Conservation (phyloP, 2,113 vertebrate genomes). For the Prunella fulvescens region DNA sequence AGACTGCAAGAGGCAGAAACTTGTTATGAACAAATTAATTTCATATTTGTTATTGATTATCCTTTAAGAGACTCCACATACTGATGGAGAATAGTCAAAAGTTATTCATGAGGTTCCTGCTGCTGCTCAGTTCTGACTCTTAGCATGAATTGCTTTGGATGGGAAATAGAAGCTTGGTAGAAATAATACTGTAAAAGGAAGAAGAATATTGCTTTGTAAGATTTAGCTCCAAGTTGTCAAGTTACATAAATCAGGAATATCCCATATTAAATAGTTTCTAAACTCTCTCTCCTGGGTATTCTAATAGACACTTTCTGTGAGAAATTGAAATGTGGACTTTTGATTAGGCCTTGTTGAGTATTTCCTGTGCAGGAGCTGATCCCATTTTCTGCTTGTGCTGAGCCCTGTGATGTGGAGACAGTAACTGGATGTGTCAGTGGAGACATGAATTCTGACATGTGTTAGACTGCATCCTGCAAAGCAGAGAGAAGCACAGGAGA, state of each 20-base stretch:
- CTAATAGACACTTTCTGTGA: neutral
- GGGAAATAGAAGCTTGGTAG: neutral
- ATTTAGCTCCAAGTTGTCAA: neutral
- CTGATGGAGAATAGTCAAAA: neutral
- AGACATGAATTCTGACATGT: neutral
- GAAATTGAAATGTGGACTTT: neutral
- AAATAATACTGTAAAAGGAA: neutral
- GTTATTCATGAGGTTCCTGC: neutral
- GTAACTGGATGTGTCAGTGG: neutral
- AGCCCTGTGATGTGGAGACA: neutral
- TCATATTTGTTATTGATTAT: neutral
- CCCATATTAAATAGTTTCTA: neutral
- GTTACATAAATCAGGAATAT: neutral
- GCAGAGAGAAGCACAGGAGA: neutral
- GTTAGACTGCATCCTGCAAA: neutral
- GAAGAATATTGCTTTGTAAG: neutral
- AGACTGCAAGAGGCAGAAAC: neutral
- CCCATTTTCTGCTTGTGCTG: neutral
- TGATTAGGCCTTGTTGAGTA: neutral
- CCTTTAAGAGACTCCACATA: neutral
- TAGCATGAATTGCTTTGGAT: neutral
- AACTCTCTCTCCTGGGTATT: neutral
- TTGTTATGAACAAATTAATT: neutral
- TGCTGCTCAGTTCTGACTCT: neutral
- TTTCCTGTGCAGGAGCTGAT: neutral